phyloP scores from a whole-genome alignment of 2,797 vertebrate species.

The Acanthornis magna region DNA sequence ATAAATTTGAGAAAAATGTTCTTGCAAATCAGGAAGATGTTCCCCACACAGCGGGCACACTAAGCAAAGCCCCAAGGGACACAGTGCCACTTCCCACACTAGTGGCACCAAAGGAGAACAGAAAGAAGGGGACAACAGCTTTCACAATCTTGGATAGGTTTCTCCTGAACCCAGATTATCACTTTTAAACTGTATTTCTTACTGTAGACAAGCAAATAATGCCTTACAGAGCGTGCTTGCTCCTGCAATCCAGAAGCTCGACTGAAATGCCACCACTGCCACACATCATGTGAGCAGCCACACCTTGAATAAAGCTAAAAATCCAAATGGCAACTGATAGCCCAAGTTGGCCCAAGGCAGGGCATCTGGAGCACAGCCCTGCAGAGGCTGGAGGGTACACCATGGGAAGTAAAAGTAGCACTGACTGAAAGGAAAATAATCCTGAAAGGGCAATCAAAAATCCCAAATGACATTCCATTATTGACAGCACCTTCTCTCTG shows the following conservation, averaged over 20 bases:
- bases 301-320: background rate
- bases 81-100: fast-evolving
- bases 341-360: background rate
- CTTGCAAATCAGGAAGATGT: background rate
- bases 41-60: fast-evolving
- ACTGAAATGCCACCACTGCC: background rate
- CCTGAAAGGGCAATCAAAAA: background rate
- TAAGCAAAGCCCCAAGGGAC: background rate
- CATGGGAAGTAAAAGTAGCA: background rate
- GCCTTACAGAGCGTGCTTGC: fast-evolving
- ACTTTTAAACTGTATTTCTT: background rate
- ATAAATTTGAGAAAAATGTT: background rate
- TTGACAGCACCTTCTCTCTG: background rate
- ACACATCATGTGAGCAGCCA: background rate
- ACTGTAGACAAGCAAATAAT: background rate
- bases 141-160: background rate
- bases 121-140: background rate
- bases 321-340: fast-evolving
- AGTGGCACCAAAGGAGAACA: background rate
- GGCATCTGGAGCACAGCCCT: background rate
- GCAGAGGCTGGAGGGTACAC: fast-evolving
- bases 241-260: fast-evolving
- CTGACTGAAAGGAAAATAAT: background rate
- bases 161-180: background rate
- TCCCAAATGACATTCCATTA: background rate